Base-by-base conservation (phyloP, 1,140 invertebrate species). In the Macrocentrus cingulum region DNA sequence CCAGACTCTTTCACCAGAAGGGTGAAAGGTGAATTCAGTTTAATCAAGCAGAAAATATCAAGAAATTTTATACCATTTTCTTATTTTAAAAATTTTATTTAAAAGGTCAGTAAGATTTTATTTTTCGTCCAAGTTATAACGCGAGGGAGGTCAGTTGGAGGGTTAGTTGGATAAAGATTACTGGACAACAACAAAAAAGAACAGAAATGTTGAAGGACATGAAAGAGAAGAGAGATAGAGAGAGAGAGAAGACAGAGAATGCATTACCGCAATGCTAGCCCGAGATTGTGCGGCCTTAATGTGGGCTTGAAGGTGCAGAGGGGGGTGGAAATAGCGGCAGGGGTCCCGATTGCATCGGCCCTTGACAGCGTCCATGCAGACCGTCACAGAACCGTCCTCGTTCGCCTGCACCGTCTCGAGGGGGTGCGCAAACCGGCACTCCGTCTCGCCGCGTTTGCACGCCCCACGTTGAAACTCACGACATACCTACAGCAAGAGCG, bases 341-440 rank as follows among this genome's bases (percentile, higher is more conserved):
- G 91, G 91, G 84, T 93, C 91, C 85, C 92, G 91, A 87, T 90
- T 88, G 88, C 92, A 95, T 86, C 92, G 90, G 84, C 92, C 91
- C 87, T 95, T 96, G 85, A 96, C 90, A 86, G 92, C 93, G 87
- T 97, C 94, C 93, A 97, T 96, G 92, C 94, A 97, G 86, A 97
- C 94, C 84, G 93, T 96, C 85, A 96, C 91, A 84, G 89, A 91
- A 87, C 93, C 92, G 87, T 95, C 93, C 83, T 92, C 90, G 84
- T 90, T 90, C 85, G 92, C 90, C 81, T 85, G 90, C 84, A 93
- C 90, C 84, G 91, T 88, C 82, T 94, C 91, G 83, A 93, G 89
- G 84, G 94, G 94, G 87, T 97, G 95, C 82, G 95, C 94, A 88
- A 93, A 96, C 84, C 93, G 92, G 88, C 95, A 97, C 86, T 97